Conservation (phyloP, 2,888 invertebrate genomes). For the Sarcophaga rosellei region DNA sequence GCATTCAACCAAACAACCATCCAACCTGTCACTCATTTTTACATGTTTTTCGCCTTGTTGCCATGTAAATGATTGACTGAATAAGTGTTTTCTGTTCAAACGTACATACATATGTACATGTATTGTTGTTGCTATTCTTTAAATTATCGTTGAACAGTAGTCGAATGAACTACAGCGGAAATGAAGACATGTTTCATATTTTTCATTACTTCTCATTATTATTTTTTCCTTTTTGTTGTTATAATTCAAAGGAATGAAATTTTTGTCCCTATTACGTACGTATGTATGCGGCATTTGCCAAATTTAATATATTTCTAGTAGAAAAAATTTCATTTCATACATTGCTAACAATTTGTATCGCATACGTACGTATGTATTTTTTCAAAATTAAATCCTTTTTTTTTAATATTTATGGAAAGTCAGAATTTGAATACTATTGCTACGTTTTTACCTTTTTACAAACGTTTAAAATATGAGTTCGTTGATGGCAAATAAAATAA, state of each 20-base stretch:
- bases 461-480: too few species aligned
- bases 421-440: too few species aligned
- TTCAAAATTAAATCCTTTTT: too few species aligned
- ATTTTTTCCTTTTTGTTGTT: neutral
- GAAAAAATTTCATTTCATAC: too few species aligned
- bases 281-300: too few species aligned
- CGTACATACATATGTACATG: neutral
- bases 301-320: too few species aligned
- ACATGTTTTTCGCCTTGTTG: slow-evolving; percentile 27
- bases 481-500: too few species aligned
- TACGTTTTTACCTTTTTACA: too few species aligned
- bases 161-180: slow-evolving; percentile 34
- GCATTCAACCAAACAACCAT: neutral
- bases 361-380: too few species aligned
- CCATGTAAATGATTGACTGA: slow-evolving; percentile 46
- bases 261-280: neutral
- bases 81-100: slow-evolving; percentile 33
- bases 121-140: neutral
- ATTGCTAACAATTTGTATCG: too few species aligned
- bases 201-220: slow-evolving; percentile 42
- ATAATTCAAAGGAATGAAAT: slow-evolving; percentile 13
- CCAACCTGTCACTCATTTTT: slow-evolving; percentile 25
- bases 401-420: too few species aligned
- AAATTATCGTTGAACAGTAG: neutral
- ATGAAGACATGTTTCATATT: slow-evolving; percentile 51